These are phyloP conservation scores for Muscicapa adusta DNA, from an alignment of 2,113 vertebrate species.

Conservation along the genomic window DNA sequence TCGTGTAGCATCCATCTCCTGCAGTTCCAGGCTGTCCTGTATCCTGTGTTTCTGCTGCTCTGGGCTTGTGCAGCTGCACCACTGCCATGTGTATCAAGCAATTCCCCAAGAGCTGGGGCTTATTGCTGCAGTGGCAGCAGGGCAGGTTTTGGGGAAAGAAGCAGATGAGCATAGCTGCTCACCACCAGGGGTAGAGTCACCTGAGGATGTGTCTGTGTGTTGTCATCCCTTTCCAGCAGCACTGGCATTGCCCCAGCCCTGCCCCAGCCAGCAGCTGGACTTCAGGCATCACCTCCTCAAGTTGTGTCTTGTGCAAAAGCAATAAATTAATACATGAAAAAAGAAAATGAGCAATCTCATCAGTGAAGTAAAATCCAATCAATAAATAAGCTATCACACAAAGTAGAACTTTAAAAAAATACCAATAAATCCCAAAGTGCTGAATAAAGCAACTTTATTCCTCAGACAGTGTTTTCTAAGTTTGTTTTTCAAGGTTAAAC, in stretches of 20 bases:
- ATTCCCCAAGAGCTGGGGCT: neutral
- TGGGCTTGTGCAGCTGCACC: neutral
- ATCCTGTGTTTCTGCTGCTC: slow-evolving; percentile 2
- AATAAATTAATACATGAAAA: neutral
- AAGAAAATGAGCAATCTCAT: neutral
- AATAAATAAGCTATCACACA: neutral
- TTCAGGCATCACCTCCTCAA: neutral
- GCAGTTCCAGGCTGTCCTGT: slow-evolving; percentile 21
- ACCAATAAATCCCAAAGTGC: neutral
- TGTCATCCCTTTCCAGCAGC: neutral
- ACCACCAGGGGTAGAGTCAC: neutral
- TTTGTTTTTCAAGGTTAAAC: slow-evolving; percentile 20
- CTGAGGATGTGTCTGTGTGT: neutral
- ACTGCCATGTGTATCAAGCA: fast-evolving
- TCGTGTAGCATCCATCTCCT: slow-evolving; percentile 44
- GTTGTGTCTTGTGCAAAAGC: neutral
- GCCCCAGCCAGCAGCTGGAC: neutral
- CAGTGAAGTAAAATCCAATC: neutral
- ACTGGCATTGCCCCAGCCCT: neutral
- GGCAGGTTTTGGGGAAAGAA: neutral
- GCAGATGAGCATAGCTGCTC: neutral
- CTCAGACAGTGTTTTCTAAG: neutral
- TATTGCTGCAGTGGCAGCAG: neutral
- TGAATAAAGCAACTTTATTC: neutral
- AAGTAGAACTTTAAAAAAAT: neutral